Evolutionary conservation across 2,888 invertebrate genomes (phyloP).

Genomic region (Deroplatys truncata): DNA sequence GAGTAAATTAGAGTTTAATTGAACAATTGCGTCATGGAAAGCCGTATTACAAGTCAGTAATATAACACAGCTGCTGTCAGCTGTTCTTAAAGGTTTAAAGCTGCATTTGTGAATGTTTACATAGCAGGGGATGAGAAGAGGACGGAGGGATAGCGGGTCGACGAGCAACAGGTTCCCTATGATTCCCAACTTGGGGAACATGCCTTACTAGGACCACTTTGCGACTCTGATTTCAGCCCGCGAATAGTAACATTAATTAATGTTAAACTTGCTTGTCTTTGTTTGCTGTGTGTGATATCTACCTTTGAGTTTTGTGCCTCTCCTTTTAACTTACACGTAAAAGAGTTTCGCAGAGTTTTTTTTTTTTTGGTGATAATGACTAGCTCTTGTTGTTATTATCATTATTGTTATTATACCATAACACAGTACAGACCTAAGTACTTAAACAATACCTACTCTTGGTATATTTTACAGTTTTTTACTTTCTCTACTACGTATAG

Average conservation of each 20-base stretch:
- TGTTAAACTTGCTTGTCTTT: too few species aligned
- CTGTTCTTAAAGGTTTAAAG: neutral
- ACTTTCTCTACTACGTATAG: too few species aligned
- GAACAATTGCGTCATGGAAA: neutral
- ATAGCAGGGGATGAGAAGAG: neutral
- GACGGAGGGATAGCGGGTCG: neutral
- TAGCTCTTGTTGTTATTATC: too few species aligned
- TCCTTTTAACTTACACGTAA: too few species aligned
- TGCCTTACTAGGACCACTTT: neutral
- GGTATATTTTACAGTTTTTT: too few species aligned
- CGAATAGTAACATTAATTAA: too few species aligned
- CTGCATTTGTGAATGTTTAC: neutral
- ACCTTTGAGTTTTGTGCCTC: neutral
- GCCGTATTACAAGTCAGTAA: neutral
- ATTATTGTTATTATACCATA: too few species aligned
- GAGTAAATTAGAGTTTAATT: neutral
- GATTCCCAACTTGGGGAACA: neutral
- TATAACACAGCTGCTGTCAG: neutral
- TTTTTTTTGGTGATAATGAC: too few species aligned
- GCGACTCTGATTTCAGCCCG: too few species aligned
- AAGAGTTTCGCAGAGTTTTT: too few species aligned
- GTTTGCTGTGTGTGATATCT: neutral
- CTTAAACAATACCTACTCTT: too few species aligned
- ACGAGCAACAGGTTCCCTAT: neutral
- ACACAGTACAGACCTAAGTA: too few species aligned